Conservation (phyloP, 2,797 vertebrate species). For the Pantherophis vulpinus region DNA sequence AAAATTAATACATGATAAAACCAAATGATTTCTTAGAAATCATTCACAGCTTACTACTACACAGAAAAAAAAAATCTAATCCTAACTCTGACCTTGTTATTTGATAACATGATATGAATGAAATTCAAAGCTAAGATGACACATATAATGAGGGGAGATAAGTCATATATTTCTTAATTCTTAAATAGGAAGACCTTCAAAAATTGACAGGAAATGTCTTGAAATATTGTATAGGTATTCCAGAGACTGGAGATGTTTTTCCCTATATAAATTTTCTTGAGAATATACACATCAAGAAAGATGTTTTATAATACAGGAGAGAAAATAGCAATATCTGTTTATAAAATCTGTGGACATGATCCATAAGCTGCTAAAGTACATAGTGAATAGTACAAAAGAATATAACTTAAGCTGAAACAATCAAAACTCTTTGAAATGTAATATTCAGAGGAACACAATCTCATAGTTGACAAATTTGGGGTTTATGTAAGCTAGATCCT, state of each 20-base stretch:
- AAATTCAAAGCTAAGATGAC: not conserved
- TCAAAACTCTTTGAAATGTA: not conserved
- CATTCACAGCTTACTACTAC: not conserved
- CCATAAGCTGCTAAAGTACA: not conserved
- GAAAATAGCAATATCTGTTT: not conserved
- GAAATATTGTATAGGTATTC: not conserved
- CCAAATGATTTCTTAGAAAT: not conserved
- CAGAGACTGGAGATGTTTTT: not conserved
- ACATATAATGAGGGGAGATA: not conserved
- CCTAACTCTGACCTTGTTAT: not conserved
- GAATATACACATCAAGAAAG: not conserved
- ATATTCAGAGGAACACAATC: not conserved
- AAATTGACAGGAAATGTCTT: not conserved
- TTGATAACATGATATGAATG: not conserved
- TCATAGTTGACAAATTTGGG: not conserved
- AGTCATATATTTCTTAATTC: not conserved
- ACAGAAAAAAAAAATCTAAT: not conserved
- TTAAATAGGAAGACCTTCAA: not conserved
- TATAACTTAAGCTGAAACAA: not conserved
- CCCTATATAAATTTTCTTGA: not conserved
- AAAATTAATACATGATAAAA: not conserved
- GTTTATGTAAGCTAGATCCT: not conserved
- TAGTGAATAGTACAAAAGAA: not conserved
- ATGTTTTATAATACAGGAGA: not conserved
- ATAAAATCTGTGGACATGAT: not conserved